Evolutionary conservation across 2,113 vertebrate species (phyloP).

Genomic region (Vulpes lagopus): DNA sequence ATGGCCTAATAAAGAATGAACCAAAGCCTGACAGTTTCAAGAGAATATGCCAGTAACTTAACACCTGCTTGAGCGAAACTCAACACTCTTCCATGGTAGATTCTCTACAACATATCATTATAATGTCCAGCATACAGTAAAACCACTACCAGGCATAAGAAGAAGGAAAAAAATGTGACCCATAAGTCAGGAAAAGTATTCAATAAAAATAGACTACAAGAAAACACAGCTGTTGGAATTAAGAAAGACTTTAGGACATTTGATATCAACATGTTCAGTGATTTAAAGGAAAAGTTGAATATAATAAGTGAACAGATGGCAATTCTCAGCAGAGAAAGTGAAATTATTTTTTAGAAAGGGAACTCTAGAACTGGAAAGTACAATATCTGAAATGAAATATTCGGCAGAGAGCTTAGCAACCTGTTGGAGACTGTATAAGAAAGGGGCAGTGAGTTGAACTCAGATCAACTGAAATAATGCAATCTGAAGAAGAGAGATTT

Average conservation of each 20-base stretch:
- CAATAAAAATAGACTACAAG: not conserved
- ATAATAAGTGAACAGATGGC: not conserved
- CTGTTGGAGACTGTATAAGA: not conserved
- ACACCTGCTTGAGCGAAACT: not conserved
- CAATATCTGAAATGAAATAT: not conserved
- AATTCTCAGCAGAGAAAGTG: not conserved
- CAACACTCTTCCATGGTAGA: not conserved
- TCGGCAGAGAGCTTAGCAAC: not conserved
- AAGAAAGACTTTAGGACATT: not conserved
- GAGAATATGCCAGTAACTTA: not conserved
- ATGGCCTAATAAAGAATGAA: not conserved
- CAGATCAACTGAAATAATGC: not conserved
- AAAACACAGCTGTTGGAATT: not conserved
- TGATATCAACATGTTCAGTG: not conserved
- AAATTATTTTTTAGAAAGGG: not conserved
- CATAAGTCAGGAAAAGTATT: not conserved
- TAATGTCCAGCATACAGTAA: not conserved
- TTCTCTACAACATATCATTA: not conserved
- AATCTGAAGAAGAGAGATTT: not conserved
- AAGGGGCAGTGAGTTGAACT: not conserved
- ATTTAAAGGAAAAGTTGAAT: constrained; percentile 8
- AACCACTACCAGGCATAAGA: not conserved
- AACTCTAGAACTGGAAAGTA: not conserved
- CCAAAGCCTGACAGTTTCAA: not conserved
- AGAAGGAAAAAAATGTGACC: not conserved